A percentile compares a stretch with the other conserved stretches of the same genome.
Evolutionary conservation across 92 coral and sea anemone species (phyloP).

Genomic region (Heteractis magnifica): DNA sequence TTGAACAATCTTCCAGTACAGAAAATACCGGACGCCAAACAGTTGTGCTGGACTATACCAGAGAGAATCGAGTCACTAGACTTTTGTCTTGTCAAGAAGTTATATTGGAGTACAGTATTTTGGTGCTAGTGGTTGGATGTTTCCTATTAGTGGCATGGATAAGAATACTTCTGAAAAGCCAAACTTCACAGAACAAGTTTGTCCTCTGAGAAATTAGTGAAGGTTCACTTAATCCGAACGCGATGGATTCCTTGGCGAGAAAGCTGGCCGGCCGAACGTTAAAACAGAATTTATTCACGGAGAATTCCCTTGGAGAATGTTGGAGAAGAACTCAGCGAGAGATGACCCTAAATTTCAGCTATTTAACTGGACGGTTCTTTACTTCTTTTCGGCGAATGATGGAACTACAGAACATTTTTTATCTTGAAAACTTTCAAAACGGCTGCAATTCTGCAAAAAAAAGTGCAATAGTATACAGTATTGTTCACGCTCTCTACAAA

Average conservation of each 20-base stretch:
- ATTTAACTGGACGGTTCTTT: neutral
- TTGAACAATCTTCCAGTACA: neutral
- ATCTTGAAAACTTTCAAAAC: no score
- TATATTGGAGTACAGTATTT: constrained; percentile 14
- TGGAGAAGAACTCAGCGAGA: neutral
- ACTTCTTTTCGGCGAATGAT: no score
- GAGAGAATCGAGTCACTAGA: constrained; percentile 13
- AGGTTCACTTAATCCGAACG: no score
- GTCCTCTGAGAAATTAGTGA: neutral
- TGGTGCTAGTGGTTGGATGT: constrained; percentile 24
- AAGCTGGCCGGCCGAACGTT: neutral
- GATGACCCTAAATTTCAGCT: neutral
- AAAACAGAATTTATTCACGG: neutral
- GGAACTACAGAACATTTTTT: no score
- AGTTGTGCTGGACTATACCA: neutral
- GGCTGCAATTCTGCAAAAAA: neutral
- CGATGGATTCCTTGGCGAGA: neutral
- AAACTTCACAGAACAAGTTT: neutral
- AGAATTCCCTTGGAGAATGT: neutral
- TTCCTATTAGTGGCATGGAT: neutral
- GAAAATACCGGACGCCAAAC: neutral
- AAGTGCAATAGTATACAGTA: neutral
- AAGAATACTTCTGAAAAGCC: neutral
- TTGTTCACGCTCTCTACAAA: neutral
- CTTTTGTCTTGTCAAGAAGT: constrained; percentile 21